Evolutionary conservation across 2,888 invertebrate genomes (phyloP), one percentile per base, ranked within the genome.

Genomic region (Chrysopilus asiliformis): DNA sequence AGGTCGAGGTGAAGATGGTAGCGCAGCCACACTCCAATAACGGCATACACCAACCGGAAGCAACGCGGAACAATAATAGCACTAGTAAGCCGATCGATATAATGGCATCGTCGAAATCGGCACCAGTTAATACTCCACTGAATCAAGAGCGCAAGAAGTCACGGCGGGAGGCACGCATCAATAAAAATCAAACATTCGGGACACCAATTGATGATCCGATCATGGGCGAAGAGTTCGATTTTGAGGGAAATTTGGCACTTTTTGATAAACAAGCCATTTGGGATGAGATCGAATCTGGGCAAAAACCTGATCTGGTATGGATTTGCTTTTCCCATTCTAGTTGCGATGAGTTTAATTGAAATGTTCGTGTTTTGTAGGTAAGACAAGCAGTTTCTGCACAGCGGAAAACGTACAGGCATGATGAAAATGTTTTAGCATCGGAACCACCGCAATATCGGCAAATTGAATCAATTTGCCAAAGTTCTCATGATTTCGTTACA

Each of bases 171-270:
- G 55, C 51, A 15, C 54, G 54, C 39, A 51, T 34, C 13, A 36
- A 36, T 7, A 39, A 57, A 29, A 57, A 52, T 43, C 52, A 51
- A 30, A 60, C 63, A 1, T 63, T 63, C 46, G 56, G 57, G 15
- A 55, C 56, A 13, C 58, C 62, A 2, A 51, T 58, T 3, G 63
- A 64, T 41, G 63, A 64, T 49, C 57, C 60, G 1, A 42, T 53
- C 3, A 46, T 60, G 38, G 52, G 56, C 31, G 57, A 79, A 55
- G 91, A 93, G 51, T 93, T 93, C 67, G 91, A 93, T 68, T 91
- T 93, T 69, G 91, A 93, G 57, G 87, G 86, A 45, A 93, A 91
- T 67, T 68, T 91, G 37, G 89, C 89, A 15, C 67, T 93, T 32
- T 93, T 93, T 64, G 81, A 91, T 64, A 91, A 91, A 64, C 66